Evolutionary conservation across 1,140 invertebrate genomes (phyloP).

Genomic region (Cotesia vestalis): DNA sequence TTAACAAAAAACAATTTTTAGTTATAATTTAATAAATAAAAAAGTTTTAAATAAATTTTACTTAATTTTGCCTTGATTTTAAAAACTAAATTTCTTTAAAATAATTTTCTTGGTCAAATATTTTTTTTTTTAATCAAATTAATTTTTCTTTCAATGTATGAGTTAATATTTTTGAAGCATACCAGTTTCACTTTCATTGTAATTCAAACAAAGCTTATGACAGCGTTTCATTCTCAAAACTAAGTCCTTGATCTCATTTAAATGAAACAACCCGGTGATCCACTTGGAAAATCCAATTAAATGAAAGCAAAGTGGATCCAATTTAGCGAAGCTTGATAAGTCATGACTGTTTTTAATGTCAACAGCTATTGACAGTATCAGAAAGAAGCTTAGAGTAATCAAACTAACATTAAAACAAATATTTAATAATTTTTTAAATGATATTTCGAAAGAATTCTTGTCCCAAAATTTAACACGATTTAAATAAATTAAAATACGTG

Average conservation of each 20-base stretch:
- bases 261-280: conserved; percentile 40
- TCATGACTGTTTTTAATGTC: conserved; percentile 33
- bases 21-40: no score
- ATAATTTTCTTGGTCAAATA: no score
- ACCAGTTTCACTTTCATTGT: conserved; percentile 40
- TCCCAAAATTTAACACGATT: conserved; percentile 30
- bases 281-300: conserved; percentile 43
- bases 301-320: conserved; percentile 41
- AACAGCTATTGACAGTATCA: conserved; percentile 37
- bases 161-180: neutral
- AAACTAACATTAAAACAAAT: conserved; percentile 14
- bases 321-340: conserved; percentile 35
- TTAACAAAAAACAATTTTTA: no score
- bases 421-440: conserved; percentile 18
- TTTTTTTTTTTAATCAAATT: no score
- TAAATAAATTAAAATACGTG: neutral
- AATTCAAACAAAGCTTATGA: conserved; percentile 40
- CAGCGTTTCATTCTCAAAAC: conserved; percentile 41
- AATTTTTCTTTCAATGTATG: neutral
- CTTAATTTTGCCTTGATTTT: no score
- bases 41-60: no score
- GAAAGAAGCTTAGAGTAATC: conserved; percentile 24
- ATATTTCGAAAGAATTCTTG: conserved; percentile 34
- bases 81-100: no score
- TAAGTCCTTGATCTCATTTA: conserved; percentile 34